Evolutionary conservation across 1,140 invertebrate genomes (phyloP).

Genomic region (Formica selysi): DNA sequence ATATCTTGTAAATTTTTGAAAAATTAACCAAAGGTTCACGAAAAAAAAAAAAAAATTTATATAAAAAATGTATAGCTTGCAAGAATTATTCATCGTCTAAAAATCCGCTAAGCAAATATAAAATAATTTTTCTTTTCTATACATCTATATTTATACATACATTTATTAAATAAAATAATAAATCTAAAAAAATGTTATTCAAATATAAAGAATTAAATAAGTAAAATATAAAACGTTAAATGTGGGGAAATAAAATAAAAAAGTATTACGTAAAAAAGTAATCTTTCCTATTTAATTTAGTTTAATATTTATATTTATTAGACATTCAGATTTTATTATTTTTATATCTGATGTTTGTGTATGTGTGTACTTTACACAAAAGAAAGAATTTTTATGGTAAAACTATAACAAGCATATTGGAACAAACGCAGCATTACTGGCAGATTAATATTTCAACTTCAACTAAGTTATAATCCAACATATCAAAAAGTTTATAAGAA

Average conservation of each 20-base stretch:
- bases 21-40: neutral
- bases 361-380: neutral
- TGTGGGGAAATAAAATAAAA: neutral
- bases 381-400: neutral
- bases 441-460: slow-evolving; percentile 39
- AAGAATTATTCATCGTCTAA: neutral
- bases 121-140: neutral
- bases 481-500: slow-evolving; percentile 25
- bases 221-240: neutral
- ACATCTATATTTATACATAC: neutral
- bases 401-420: neutral
- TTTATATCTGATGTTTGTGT: too few species aligned
- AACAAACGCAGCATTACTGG: neutral
- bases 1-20: neutral
- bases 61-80: neutral
- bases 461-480: slow-evolving; percentile 29
- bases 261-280: neutral
- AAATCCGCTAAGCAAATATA: neutral
- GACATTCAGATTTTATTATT: neutral
- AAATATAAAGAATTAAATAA: neutral
- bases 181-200: neutral
- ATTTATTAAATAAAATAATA: neutral
- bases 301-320: neutral
- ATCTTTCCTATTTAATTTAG: too few species aligned
- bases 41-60: neutral